Base-by-base conservation (phyloP, 1,140 invertebrate species). In the Drosophila auraria region DNA sequence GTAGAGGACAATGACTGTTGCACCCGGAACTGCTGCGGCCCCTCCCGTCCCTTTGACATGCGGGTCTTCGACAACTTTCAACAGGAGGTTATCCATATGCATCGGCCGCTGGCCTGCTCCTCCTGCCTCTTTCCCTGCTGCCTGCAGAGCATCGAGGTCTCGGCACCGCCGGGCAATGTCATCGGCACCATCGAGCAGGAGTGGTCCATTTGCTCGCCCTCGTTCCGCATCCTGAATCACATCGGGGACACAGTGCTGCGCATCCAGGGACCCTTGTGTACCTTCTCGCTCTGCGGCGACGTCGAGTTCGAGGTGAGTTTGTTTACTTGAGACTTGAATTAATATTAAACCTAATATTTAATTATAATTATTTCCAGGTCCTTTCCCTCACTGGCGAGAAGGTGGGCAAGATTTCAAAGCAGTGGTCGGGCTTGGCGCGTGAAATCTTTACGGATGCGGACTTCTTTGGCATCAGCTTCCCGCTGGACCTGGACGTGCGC, bases 211-310 rank as follows among this genome's bases (percentile, higher is more conserved):
- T 96, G 95, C 83, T 95, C 94, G 47, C 97, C 98, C 2, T 95
- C 95, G 42, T 98, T 97, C 90, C 94, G 94, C n/a, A 95, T 99
- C 50, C 95, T 97, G 77, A 96, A 98, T 93, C 95, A 95, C 3
- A 91, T 94, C 9, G 97, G 96, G 25, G 95, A 97, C 57, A 95
- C 95, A 0, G 96, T 98, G 2, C 93, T 99, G 7, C 94, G 94
- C 68, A 97, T 99, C 79, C 96, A 97, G 92, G 98, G 98, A 6
- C 97, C 98, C 0, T 93, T 97, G 45, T 97, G 96, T 93, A 96
- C 96, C 1, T 96, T 95, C 83, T 96, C 95, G 49, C 94, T 97
- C 30, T 98, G 97, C 93, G 97, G 97, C 11, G 96, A 97, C 87
- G 96, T 98, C 3, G 95, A 95, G 76, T 96, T 96, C 84, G 93